phyloP scores from a whole-genome alignment of 2,888 invertebrate genomes.

The Nomada lathburiana region DNA sequence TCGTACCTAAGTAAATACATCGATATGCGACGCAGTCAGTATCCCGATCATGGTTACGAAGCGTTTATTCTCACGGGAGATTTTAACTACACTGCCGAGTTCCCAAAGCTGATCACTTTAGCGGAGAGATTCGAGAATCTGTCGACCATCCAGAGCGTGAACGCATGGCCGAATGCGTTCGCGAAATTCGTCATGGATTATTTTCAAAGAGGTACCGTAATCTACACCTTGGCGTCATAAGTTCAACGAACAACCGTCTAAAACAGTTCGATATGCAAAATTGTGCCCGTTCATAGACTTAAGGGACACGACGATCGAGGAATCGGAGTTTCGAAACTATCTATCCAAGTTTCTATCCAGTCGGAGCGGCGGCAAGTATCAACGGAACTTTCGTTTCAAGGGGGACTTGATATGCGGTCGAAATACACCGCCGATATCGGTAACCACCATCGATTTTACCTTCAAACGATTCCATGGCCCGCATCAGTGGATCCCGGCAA shows the following conservation, averaged over 20 bases:
- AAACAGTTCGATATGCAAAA: not conserved
- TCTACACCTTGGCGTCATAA: not conserved
- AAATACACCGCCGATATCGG: constrained; percentile 86
- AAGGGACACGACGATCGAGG: constrained; percentile 83
- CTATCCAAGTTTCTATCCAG: constrained; percentile 90
- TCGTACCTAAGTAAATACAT: constrained; percentile 89
- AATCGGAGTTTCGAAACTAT: constrained; percentile 87
- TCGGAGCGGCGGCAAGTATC: constrained; percentile 89
- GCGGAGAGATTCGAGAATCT: constrained; percentile 85
- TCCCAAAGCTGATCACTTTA: constrained; percentile 86
- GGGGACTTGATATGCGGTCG: constrained; percentile 87
- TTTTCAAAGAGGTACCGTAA: constrained; percentile 85
- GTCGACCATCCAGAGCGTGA: constrained; percentile 86
- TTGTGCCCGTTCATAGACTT: constrained; percentile 83
- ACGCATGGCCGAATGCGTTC: constrained; percentile 89
- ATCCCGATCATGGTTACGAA: constrained; percentile 88
- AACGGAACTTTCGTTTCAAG: constrained; percentile 88
- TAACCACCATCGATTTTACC: constrained; percentile 87
- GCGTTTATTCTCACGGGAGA: constrained; percentile 89
- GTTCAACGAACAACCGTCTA: not conserved
- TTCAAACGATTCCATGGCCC: constrained; percentile 88
- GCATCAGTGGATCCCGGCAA: constrained; percentile 90
- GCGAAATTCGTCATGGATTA: constrained; percentile 87
- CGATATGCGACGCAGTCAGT: constrained; percentile 86
- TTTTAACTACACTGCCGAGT: constrained; percentile 87